phyloP scores from a whole-genome alignment of 2,797 vertebrate genomes.

The Todus mexicanus region DNA sequence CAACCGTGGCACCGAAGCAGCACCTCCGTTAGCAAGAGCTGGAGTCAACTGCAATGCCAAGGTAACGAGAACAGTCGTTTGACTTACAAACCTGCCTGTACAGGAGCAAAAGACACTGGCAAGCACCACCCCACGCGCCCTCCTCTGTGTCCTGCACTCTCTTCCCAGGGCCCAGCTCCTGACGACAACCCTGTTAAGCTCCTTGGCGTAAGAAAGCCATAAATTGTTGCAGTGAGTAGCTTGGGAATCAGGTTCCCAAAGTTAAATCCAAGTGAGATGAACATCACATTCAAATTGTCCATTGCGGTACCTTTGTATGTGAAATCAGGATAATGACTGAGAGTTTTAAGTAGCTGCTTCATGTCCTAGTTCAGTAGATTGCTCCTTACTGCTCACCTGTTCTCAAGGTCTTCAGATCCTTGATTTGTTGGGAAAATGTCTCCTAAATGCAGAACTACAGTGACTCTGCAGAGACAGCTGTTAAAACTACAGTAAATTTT shows the following conservation, averaged over 20 bases:
- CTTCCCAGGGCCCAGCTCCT: background rate
- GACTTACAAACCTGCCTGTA: background rate
- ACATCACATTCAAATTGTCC: background rate
- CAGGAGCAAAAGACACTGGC: background rate
- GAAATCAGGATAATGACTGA: background rate
- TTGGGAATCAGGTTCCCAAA: background rate
- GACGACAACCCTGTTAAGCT: background rate
- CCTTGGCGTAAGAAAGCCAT: accelerated
- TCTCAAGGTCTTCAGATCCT: background rate
- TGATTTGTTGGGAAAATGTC: background rate
- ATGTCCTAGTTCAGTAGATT: background rate
- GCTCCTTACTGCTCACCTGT: background rate
- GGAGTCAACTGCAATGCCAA: background rate
- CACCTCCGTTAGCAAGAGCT: background rate
- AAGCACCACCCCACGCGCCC: background rate
- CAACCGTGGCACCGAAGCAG: background rate
- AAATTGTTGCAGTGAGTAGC: background rate
- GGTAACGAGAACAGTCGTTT: background rate
- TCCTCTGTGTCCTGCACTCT: background rate
- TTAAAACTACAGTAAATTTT: too few species aligned
- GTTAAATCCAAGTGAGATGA: background rate
- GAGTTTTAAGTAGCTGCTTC: background rate
- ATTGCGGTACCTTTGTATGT: background rate
- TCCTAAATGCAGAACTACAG: background rate
- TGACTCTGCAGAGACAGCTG: background rate